These are phyloP conservation scores for Eonycteris spelaea DNA, from an alignment of 2,113 vertebrate species.

Conservation along the genomic window DNA sequence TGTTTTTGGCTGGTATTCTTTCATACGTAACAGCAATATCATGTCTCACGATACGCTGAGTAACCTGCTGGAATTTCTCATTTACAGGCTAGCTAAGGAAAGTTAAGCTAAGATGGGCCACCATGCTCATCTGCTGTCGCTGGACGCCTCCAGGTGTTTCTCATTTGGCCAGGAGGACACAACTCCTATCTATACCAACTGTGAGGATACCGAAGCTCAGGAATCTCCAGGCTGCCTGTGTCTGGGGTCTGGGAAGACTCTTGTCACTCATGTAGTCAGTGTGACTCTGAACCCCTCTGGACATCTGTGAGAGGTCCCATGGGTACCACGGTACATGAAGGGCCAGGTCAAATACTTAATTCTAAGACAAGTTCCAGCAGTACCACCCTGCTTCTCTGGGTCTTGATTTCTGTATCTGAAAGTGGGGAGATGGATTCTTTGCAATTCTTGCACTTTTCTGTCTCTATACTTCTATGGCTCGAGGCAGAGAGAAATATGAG, in stretches of 20 bases:
- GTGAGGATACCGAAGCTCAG: too few species aligned
- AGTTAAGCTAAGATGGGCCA: background rate
- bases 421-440: background rate
- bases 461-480: background rate
- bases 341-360: background rate
- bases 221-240: background rate
- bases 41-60: background rate
- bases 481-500: background rate
- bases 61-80: background rate
- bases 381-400: background rate
- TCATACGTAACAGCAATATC: background rate
- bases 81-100: background rate
- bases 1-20: background rate
- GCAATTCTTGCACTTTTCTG: background rate
- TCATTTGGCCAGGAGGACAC: rapidly evolving
- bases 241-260: background rate
- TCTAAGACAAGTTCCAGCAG: background rate
- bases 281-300: background rate
- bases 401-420: background rate
- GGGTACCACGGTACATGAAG: too few species aligned
- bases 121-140: too few species aligned
- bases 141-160: background rate
- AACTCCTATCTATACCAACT: background rate
- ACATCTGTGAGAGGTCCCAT: background rate
- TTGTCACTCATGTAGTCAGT: rapidly evolving